Base-by-base conservation (phyloP, 1,140 invertebrate species). In the Magallana ariakensis region DNA sequence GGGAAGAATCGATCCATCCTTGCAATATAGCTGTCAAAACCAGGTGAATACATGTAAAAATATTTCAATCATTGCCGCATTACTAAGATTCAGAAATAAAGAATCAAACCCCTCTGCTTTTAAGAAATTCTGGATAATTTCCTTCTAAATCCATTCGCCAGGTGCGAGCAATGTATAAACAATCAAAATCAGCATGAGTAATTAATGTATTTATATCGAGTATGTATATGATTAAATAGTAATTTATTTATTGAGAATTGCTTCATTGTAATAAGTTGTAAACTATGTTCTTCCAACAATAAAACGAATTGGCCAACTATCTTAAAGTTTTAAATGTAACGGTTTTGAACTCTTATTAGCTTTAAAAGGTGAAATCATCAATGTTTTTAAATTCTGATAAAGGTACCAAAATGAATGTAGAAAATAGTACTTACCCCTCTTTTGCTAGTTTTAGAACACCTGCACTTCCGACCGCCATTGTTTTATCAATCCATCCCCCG, bases 401-500 rank as follows among this genome's bases (percentile, higher is more conserved):
- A 19, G 19, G 13, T 60, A 60, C 5, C n/a, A 60, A 13, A 16
- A 60, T 10, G 58, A 15, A 60, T 13, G 58, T 15, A n/a, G 4
- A 13, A 15, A 13, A 60, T 60, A 16, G 5, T 4, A 19, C 80
- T 84, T 82, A 92, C 92, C 91, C 91, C 87, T 86, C 88, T 53
- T 11, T 33, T 57, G 95, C 94, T 82, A 95, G 90, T 57, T 94
- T 89, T 62, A 95, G 93, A 90, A 95, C 94, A 15, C 95, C 95
- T 84, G 90, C 87, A 33, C 92, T 89, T 19, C 95, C 95, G 83
- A 93, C 88, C 8, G 93, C 94, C 94, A 95, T 95, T 19, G 94
- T 94, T 86, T 89, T 92, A 88, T 95, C 95, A 13, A 95, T 94
- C 95, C 95, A 95, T 58, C 95, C 95, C 55, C 92, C 92, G 55